These are phyloP conservation scores for Amphimallon solstitiale DNA, from an alignment of 2,888 invertebrate genomes.

Conservation along the genomic window DNA sequence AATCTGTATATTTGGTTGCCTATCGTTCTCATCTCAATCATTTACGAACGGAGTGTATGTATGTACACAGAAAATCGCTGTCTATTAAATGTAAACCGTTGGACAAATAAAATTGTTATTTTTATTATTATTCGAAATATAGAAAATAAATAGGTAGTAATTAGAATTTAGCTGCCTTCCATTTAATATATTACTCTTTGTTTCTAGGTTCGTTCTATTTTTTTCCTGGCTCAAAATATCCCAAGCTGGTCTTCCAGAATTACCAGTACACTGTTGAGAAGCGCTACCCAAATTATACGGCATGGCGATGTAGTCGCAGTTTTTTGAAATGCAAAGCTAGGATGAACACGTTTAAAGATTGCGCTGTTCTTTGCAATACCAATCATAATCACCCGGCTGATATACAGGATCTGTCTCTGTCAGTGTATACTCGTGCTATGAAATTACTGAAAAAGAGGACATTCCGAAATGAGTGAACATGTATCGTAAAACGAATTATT, in stretches of 20 bases:
- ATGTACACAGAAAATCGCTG: too few relatives aligned
- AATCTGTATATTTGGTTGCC: too few relatives aligned
- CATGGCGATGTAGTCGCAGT: neutral
- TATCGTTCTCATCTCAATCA: too few relatives aligned
- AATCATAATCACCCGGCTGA: neutral
- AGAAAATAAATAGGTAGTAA: too few relatives aligned
- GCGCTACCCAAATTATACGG: neutral
- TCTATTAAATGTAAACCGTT: too few relatives aligned
- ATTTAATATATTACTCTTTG: too few relatives aligned
- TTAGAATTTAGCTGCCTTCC: too few relatives aligned
- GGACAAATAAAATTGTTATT: too few relatives aligned
- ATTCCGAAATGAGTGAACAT: too few relatives aligned
- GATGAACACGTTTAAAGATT: neutral
- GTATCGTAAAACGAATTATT: too few relatives aligned
- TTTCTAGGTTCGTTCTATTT: slow-evolving; percentile 1
- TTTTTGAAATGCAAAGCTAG: neutral
- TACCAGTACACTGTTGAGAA: neutral
- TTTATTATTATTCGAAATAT: too few relatives aligned
- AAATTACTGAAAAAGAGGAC: neutral
- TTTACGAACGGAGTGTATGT: too few relatives aligned
- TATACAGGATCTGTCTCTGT: neutral
- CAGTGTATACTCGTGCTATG: neutral
- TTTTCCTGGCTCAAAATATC: neutral
- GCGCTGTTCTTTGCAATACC: neutral
- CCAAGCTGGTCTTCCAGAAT: neutral